These are phyloP conservation scores for Alligator sinensis DNA, from an alignment of 2,113 vertebrate genomes.

Conservation along the genomic window DNA sequence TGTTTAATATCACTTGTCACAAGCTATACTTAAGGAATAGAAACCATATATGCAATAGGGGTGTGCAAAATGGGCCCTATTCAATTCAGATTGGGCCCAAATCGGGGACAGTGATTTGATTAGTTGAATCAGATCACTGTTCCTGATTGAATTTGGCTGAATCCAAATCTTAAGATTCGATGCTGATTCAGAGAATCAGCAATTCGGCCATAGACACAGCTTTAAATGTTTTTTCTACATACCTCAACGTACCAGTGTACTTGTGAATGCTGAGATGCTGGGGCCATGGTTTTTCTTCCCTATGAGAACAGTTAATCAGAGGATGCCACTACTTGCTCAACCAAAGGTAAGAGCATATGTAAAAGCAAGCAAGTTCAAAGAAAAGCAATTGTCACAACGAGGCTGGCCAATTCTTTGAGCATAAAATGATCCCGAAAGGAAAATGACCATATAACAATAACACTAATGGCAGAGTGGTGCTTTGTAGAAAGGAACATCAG, in stretches of 20 bases:
- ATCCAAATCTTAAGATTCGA: too few relatives aligned
- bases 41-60: not conserved
- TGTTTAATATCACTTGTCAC: not conserved
- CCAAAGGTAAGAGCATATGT: slow-evolving; percentile 1
- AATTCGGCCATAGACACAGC: too few relatives aligned
- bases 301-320: slow-evolving; percentile 7
- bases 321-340: not conserved
- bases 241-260: too few relatives aligned
- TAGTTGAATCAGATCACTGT: too few relatives aligned
- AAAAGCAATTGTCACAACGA: not conserved
- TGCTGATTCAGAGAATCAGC: too few relatives aligned
- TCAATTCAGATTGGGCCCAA: too few relatives aligned
- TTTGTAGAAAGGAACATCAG: not conserved
- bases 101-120: too few relatives aligned
- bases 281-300: not conserved
- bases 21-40: slow-evolving; percentile 25
- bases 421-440: not conserved
- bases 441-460: accelerated
- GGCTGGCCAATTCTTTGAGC: not conserved
- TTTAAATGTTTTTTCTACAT: too few relatives aligned
- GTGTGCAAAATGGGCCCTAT: too few relatives aligned
- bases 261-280: too few relatives aligned
- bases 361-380: slow-evolving; percentile 27
- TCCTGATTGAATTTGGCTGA: too few relatives aligned
- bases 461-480: not conserved